Evolutionary conservation across 2,888 invertebrate genomes (phyloP), one percentile per base, ranked within the genome.

Genomic region (Microctonus aethiopoides): DNA sequence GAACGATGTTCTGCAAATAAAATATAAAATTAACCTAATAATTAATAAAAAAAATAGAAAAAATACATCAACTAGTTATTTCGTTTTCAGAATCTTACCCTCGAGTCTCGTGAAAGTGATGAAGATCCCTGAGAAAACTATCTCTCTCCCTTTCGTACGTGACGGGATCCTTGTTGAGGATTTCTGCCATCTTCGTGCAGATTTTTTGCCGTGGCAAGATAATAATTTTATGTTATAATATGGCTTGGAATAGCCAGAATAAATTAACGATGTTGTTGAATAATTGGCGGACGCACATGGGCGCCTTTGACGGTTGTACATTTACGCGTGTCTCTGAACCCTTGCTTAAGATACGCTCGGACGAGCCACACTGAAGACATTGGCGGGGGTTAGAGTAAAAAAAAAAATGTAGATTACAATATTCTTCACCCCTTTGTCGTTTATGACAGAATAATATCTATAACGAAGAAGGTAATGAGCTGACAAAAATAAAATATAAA

Each of bases 71-170:
- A 54, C 6, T 5, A 11, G n/a, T n/a, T n/a, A 20, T 52, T 52
- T n/a, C 2, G 13, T 29, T 26, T 29, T 11, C 6, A 29, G 29
- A 3, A 34, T 10, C 93, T 92, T 88, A 97, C 97, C 96, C 95
- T 89, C 95, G 92, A 80, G 93, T 92, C 78, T 95, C 95, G 87
- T 97, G 96, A 86, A 97, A 97, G 86, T 94, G 94, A 83, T 93
- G 92, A 80, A 98, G 89, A 84, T 96, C 96, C 86, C 93, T 91
- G 77, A 95, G 88, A 89, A 96, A 96, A 78, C 90, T 90, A 81
- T 93, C 93, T 83, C 92, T 92, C 88, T 95, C 94, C 86, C 91
- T 91, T 83, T 91, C 88, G 89, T 94, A 94, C 83, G 91, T 91
- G 87, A 91, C 91, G 79, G 93, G 90, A 87, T 92, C 91, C 89